Base-by-base conservation (phyloP, 2,797 vertebrate genomes). In the Brachyrhaphis roseni region DNA sequence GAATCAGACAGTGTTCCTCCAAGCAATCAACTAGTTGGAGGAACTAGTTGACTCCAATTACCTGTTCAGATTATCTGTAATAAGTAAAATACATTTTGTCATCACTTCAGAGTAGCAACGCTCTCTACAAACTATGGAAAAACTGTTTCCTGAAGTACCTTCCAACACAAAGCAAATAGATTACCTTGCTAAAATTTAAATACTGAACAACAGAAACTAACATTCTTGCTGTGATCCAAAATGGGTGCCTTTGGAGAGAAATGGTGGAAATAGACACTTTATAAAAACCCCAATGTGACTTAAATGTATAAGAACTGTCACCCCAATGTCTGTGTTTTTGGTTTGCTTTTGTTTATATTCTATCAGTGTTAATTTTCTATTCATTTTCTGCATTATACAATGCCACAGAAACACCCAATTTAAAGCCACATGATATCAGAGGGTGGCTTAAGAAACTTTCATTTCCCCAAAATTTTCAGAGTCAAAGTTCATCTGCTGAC, bases 381-480 rank as follows among this genome's bases (percentile, higher is more conserved):
- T 49, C 47, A 20, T 20, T 20, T 70, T 1, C 41, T 64, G 31
- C 55, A n/a, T 28, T 57, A 8, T 8, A 26, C 15, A 20, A 51
- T 16, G 0, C 26, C 66, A 76, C 64, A 79, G 72, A 83, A 78
- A 78, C 39, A 47, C 11, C 64, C 36, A 49, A 75, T 78, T 84
- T 66, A 15, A 49, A 70, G n/a, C 45, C 1, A 51, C 41, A 5
- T 84, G n/a, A 82, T 66, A 77, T 85, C 53, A 81, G 31, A 46
- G 43, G 51, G 75, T 39, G 11, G 31, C 41, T 55, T 76, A 36
- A 16, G 26, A n/a, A 59, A 49, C 46, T 88, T 84, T 88, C 77
- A 79, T 72, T 87, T 90, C 86, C 82, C 80, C 34, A 80, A 87
- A 79, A 57, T 28, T 1, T 46, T 31, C 59, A 76, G 26, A 81